Evolutionary conservation across 2,113 vertebrate genomes (phyloP).

Genomic region (Albula goreensis): DNA sequence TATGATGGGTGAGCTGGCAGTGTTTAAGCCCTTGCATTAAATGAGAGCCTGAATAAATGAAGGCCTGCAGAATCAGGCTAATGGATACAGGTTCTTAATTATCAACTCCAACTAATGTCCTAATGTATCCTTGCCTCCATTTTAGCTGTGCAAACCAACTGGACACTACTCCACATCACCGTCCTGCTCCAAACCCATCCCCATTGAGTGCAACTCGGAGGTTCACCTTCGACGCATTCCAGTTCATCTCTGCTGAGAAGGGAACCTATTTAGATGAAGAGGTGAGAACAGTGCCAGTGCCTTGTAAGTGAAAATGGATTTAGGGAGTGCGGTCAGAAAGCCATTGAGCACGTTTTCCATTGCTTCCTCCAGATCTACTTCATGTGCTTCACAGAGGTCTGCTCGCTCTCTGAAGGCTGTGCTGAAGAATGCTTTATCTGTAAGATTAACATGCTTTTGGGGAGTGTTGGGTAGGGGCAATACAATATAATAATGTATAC

Average conservation of each 20-base stretch:
- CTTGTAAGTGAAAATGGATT: conserved; percentile 41
- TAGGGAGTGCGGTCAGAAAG: not conserved
- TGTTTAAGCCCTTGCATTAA: not conserved
- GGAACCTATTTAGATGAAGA: conserved; percentile 55
- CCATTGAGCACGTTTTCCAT: not conserved
- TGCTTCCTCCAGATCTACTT: conserved; percentile 68
- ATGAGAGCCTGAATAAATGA: not conserved
- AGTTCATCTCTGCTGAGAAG: conserved; percentile 61
- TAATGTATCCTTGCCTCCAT: not conserved
- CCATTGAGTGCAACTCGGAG: conserved; percentile 58
- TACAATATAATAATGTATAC: not conserved
- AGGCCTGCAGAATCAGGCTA: not conserved
- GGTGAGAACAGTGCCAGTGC: conserved; percentile 46
- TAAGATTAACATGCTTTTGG: conserved; percentile 9
- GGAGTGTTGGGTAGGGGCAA: not conserved
- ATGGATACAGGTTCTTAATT: too few species aligned
- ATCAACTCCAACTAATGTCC: too few species aligned
- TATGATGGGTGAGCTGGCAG: conserved; percentile 65
- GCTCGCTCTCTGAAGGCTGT: conserved; percentile 67
- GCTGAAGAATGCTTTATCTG: conserved; percentile 70
- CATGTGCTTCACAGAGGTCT: conserved; percentile 76
- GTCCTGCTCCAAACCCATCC: conserved; percentile 29
- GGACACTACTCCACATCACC: conserved; percentile 48
- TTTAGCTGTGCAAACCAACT: conserved; percentile 70
- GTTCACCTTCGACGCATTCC: conserved; percentile 72